phyloP scores from a whole-genome alignment of 2,113 vertebrate species.

The Vicugna pacos region DNA sequence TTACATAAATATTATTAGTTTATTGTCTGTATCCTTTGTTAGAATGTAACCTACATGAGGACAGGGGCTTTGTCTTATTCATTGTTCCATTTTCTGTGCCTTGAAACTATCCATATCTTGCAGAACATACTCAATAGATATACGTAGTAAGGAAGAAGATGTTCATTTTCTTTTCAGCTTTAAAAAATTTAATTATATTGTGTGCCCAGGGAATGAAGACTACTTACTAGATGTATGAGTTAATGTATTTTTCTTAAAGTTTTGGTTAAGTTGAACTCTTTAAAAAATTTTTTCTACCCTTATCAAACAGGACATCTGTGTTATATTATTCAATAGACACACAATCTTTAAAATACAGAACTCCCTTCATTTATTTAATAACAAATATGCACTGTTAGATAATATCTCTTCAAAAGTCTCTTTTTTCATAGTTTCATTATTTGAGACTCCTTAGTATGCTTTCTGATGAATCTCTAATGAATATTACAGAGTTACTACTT shows the following conservation, averaged over 20 bases:
- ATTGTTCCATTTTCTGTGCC: not conserved
- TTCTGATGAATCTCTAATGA: constrained; percentile 13
- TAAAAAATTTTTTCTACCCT: not conserved
- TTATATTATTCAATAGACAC: not conserved
- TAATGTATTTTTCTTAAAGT: not conserved
- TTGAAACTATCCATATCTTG: not conserved
- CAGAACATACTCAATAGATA: not conserved
- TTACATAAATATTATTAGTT: not conserved
- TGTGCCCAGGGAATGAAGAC: not conserved
- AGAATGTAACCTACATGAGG: not conserved
- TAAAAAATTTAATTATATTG: not conserved
- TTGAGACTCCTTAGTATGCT: not conserved
- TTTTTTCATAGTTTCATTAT: not conserved
- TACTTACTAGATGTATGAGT: not conserved
- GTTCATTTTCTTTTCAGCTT: not conserved
- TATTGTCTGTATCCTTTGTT: not conserved
- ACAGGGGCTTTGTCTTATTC: not conserved
- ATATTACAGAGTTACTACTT: not conserved
- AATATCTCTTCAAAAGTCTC: not conserved
- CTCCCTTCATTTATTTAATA: not conserved
- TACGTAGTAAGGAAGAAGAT: not conserved
- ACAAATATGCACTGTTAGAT: not conserved
- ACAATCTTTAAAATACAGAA: not conserved
- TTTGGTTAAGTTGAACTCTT: constrained; percentile 23
- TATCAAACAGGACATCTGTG: not conserved